phyloP scores from a whole-genome alignment of 2,888 invertebrate species.

The Apotomis betuletana region DNA sequence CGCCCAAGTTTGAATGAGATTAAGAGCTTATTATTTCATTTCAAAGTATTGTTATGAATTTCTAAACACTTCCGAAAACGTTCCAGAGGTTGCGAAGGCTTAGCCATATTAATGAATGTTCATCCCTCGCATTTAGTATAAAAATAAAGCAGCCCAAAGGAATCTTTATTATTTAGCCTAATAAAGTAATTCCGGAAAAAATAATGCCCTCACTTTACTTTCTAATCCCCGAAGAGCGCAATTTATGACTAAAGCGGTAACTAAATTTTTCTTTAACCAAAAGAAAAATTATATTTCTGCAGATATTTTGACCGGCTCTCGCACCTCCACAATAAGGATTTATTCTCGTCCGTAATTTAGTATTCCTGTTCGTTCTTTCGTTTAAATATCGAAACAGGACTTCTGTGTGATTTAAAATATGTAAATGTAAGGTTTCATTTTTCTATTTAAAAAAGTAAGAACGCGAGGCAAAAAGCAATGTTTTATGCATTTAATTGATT shows the following conservation, averaged over 20 bases:
- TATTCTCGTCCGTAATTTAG: conserved; percentile 13
- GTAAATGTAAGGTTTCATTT: conserved; percentile 17
- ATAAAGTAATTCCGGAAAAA: conserved; percentile 40
- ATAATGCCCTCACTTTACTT: conserved; percentile 41
- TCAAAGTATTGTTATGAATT: conserved; percentile 42
- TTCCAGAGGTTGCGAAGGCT: conserved; percentile 40
- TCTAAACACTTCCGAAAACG: conserved; percentile 40
- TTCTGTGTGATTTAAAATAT: conserved; percentile 19
- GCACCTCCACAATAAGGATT: conserved; percentile 30
- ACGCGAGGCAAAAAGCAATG: background rate
- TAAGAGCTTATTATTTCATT: conserved; percentile 41
- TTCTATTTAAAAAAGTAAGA: background rate
- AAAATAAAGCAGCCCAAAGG: conserved; percentile 36
- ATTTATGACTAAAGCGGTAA: conserved; percentile 38
- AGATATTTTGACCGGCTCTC: conserved; percentile 31
- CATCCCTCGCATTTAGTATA: conserved; percentile 39
- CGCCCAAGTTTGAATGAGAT: conserved; percentile 39
- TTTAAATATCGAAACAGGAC: conserved; percentile 23
- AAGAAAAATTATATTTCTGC: conserved; percentile 34
- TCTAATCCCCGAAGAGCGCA: conserved; percentile 39
- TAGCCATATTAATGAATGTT: conserved; percentile 42
- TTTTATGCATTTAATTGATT: background rate
- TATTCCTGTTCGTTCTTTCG: conserved; percentile 3
- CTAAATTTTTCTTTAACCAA: conserved; percentile 38
- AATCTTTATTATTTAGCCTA: conserved; percentile 41